Conservation (phyloP, 2,113 vertebrate genomes). For the Strix uralensis region DNA sequence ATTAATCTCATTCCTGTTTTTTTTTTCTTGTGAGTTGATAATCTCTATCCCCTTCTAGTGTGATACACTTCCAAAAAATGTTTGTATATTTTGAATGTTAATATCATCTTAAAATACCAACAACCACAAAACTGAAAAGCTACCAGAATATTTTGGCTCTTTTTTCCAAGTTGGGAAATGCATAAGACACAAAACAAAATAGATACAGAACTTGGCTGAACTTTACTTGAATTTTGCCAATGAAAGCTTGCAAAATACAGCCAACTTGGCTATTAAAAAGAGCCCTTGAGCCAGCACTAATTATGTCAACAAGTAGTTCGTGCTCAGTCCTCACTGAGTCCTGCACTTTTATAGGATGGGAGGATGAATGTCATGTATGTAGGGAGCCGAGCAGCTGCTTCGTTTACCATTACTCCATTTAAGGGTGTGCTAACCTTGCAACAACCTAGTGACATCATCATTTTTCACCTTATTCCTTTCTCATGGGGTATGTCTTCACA, state of each 20-base stretch:
- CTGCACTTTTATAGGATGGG: conserved; percentile 23
- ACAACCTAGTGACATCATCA: conserved; percentile 84
- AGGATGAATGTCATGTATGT: not conserved
- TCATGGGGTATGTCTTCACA: conserved; percentile 69
- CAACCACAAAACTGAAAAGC: conserved; percentile 62
- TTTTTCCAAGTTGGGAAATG: conserved; percentile 49
- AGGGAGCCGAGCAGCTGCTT: conserved; percentile 73
- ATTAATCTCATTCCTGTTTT: conserved; percentile 56
- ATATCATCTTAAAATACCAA: conserved; percentile 62
- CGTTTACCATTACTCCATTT: conserved; percentile 79
- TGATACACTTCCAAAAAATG: not conserved
- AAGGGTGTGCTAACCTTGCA: conserved; percentile 90
- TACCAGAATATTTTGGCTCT: conserved; percentile 59
- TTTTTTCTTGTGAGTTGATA: conserved; percentile 23
- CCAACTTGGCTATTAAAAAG: conserved; percentile 76
- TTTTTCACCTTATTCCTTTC: conserved; percentile 79
- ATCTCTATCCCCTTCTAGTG: not conserved
- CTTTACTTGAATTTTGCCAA: conserved; percentile 75
- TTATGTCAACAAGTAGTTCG: conserved; percentile 83
- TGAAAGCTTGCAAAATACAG: conserved; percentile 66
- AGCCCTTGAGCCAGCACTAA: conserved; percentile 73
- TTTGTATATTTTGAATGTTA: conserved; percentile 64
- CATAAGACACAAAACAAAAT: conserved; percentile 67
- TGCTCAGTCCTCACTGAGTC: conserved; percentile 55
- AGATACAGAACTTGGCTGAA: conserved; percentile 81